Percentiles rank a stretch among this genome's conserved stretches.
Evolutionary conservation across 2,797 vertebrate genomes (phyloP).

Genomic region (Carapus acus): DNA sequence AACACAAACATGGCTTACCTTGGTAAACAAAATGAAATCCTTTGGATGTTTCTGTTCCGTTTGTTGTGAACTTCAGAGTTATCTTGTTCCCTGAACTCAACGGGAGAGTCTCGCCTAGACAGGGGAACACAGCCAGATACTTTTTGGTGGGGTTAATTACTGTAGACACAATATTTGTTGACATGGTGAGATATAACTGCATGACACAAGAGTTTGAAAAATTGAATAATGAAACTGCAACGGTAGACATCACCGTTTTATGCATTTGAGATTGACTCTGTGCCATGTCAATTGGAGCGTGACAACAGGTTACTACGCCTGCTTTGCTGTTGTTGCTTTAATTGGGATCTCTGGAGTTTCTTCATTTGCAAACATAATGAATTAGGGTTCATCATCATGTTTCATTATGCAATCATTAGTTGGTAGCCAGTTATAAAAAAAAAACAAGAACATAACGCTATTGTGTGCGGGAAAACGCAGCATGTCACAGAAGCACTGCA

Average conservation of each 20-base stretch:
- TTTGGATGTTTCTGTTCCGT: constrained; percentile 89
- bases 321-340: constrained; percentile 27
- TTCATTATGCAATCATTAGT: constrained; percentile 24
- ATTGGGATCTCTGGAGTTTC: constrained; percentile 30
- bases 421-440: no score
- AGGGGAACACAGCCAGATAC: constrained; percentile 2
- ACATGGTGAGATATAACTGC: neutral
- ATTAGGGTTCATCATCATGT: constrained; percentile 17
- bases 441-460: no score
- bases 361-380: constrained; percentile 24
- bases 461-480: neutral
- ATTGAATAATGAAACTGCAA: neutral
- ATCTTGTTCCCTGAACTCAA: constrained; percentile 97
- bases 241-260: constrained; percentile 6
- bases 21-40: constrained; percentile 99
- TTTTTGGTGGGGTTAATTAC: neutral
- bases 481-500: no score
- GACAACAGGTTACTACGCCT: constrained; percentile 24
- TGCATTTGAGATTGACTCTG: constrained; percentile 12
- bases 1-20: constrained; percentile 73
- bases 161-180: neutral
- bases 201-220: neutral
- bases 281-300: constrained; percentile 13
- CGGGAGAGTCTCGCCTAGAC: constrained; percentile 88
- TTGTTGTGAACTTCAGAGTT: constrained; percentile 86